phyloP scores from a whole-genome alignment of 2,113 vertebrate species.

The Sardina pilchardus region DNA sequence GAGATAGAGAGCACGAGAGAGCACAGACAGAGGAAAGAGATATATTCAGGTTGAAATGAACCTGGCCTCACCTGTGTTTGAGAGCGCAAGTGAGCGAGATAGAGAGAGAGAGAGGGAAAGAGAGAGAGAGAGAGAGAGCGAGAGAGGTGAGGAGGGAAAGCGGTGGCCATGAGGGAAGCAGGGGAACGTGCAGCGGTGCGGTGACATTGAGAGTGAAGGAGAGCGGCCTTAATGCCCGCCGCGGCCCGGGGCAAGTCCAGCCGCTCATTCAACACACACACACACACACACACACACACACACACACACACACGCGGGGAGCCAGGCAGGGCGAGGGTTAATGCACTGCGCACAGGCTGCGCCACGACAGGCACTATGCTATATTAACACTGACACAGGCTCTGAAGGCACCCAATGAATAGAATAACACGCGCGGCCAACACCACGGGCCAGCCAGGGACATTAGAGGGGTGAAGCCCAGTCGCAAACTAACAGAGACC shows the following conservation, averaged over 20 bases:
- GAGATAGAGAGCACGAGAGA: not conserved
- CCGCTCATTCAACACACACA: not conserved
- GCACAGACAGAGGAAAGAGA: not conserved
- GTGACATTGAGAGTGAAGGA: slow-evolving; percentile 9
- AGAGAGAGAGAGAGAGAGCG: not conserved
- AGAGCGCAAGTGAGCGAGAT: not conserved
- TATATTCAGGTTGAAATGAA: not conserved
- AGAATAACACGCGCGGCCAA: slow-evolving; percentile 42
- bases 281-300: too few species aligned
- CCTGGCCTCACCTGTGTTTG: not conserved
- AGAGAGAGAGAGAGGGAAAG: not conserved
- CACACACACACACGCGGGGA: not conserved
- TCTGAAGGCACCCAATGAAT: slow-evolving; percentile 56
- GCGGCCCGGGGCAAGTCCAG: not conserved
- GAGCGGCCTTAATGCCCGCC: not conserved
- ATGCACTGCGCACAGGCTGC: slow-evolving; percentile 56
- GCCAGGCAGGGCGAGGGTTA: slow-evolving; percentile 47
- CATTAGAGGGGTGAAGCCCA: slow-evolving; percentile 38
- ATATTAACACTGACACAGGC: slow-evolving; percentile 68
- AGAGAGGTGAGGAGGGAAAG: not conserved
- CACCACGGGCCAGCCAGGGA: slow-evolving; percentile 24
- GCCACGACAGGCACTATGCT: slow-evolving; percentile 58
- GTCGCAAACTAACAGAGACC: slow-evolving; percentile 35
- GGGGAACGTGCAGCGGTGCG: not conserved
- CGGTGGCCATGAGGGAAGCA: not conserved